phyloP scores from a whole-genome alignment of 2,888 invertebrate species.

The Coleophora deauratella region DNA sequence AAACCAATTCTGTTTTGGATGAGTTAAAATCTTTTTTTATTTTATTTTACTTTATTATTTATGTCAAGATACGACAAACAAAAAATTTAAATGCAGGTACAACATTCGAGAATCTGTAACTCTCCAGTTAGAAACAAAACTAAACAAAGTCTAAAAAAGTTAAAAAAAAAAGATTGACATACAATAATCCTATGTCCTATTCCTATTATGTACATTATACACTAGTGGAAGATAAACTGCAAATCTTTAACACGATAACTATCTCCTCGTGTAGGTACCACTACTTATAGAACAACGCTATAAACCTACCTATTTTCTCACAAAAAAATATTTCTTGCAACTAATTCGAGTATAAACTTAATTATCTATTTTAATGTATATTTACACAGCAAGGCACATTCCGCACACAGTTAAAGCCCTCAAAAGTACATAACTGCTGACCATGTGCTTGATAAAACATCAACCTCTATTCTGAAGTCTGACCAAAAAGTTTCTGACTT shows the following conservation, averaged over 20 bases:
- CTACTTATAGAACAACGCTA: slow-evolving; percentile 61
- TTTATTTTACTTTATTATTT: slow-evolving; percentile 66
- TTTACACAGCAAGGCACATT: slow-evolving; percentile 74
- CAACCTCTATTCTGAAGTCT: slow-evolving; percentile 43
- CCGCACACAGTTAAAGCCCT: slow-evolving; percentile 71
- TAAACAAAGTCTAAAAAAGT: slow-evolving; percentile 66
- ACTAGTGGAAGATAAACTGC: slow-evolving; percentile 74
- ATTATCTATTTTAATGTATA: slow-evolving; percentile 51
- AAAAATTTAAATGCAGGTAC: slow-evolving; percentile 73
- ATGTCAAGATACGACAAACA: slow-evolving; percentile 67
- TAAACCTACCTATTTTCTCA: slow-evolving; percentile 59
- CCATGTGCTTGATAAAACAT: slow-evolving; percentile 66
- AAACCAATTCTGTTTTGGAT: slow-evolving; percentile 56
- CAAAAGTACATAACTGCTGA: slow-evolving; percentile 53
- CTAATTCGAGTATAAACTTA: slow-evolving; percentile 73
- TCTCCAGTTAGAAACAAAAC: slow-evolving; percentile 64
- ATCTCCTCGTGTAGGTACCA: slow-evolving; percentile 53
- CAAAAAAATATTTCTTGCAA: slow-evolving; percentile 71
- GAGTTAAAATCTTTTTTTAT: slow-evolving; percentile 62
- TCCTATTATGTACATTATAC: slow-evolving; percentile 64
- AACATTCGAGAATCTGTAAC: slow-evolving; percentile 73
- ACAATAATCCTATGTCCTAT: slow-evolving; percentile 50
- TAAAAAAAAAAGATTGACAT: slow-evolving; percentile 56
- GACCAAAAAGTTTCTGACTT: slow-evolving; percentile 28
- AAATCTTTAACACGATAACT: slow-evolving; percentile 70